Evolutionary conservation across 2,888 invertebrate species (phyloP), one percentile per base, ranked within the genome.

Genomic region (Charanyca ferruginea): DNA sequence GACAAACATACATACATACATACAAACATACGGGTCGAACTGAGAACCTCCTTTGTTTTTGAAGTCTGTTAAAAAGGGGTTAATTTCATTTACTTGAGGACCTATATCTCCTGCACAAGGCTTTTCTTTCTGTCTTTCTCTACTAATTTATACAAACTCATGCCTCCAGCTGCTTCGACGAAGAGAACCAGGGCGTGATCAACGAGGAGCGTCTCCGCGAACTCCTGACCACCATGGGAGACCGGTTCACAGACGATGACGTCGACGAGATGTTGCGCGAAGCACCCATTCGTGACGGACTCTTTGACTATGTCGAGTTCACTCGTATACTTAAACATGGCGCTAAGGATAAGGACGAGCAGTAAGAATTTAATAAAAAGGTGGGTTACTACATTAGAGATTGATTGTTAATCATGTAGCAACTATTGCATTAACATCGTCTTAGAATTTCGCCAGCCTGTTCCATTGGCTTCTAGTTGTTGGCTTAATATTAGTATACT

Each of bases 221-320:
- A 91, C 96, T 99, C 53, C 96, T 99, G 20, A 99, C 99, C 4
- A 98, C 99, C 0, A 99, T 99, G 99, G 99, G 99, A 4, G 99
- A 99, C 93, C 96, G 99, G 49, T 98, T 98, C 91, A 97, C 98
- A n/a, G 99, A 99, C 87, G 99, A 99, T 88, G 99, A 99, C 93
- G 99, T 99, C 0, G 99, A 99, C 91, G 99, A 99, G 93, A 99
- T 99, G 98, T 98, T 99, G 87, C 97, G 99, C 6, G 99, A 99
- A 93, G 99, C 99, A 38, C 99, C 99, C 4, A 99, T 99, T 86
- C 98, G 98, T 85, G 97, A 97, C 54, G 98, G 98, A 0, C 96
- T 98, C 90, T 99, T 99, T 90, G 99, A 99, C 95, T 99, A 99
- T 90, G 97, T 99, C 57, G 99, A 99, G 96, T 99, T 99, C 91